Percentiles rank a stretch among this genome's conserved stretches.
Evolutionary conservation across 2,888 invertebrate species (phyloP).

Genomic region (Corbicula japonica): DNA sequence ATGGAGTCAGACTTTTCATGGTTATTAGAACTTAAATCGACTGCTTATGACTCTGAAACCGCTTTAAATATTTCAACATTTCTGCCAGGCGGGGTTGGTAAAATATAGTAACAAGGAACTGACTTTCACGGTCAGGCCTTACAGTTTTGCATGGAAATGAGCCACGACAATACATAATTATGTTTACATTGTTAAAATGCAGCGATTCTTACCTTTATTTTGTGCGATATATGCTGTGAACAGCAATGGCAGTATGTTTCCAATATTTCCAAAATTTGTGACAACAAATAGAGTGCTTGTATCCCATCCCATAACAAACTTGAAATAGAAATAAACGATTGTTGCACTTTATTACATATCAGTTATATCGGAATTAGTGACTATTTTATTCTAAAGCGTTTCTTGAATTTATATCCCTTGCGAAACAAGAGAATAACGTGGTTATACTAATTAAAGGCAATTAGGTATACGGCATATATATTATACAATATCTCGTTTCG

Average conservation of each 20-base stretch:
- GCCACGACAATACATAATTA: not conserved
- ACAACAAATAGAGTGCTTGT: conserved; percentile 51
- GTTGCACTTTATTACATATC: too few relatives aligned
- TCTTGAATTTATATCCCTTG: not conserved
- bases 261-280: conserved; percentile 63
- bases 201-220: conserved; percentile 47
- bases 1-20: too few relatives aligned
- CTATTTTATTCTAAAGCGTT: not conserved
- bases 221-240: conserved; percentile 49
- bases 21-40: too few relatives aligned
- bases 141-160: not conserved
- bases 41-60: not conserved
- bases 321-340: too few relatives aligned
- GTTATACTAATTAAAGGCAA: not conserved
- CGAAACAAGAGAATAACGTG: not conserved
- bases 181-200: not conserved
- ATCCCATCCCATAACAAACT: conserved; percentile 36
- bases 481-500: too few relatives aligned
- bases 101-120: not conserved
- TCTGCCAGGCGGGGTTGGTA: not conserved
- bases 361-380: not conserved
- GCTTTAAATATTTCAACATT: not conserved
- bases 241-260: conserved; percentile 50
- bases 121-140: not conserved
- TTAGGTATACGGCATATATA: too few relatives aligned